phyloP scores from a whole-genome alignment of 92 coral and sea anemone species.

The Siderastrea siderea region DNA sequence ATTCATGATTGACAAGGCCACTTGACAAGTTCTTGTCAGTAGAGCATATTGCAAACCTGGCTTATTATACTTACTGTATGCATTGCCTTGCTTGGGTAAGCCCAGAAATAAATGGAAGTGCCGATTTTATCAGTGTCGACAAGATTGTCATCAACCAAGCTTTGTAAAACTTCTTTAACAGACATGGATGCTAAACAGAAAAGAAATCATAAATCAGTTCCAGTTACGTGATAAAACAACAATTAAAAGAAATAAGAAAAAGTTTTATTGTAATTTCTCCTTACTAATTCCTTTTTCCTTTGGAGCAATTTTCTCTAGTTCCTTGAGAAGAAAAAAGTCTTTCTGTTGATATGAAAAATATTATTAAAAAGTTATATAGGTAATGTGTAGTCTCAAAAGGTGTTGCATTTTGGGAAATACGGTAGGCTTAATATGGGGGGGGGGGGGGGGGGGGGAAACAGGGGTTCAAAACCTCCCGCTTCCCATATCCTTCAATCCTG shows the following conservation, averaged over 20 bases:
- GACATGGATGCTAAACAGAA: constrained; percentile 92
- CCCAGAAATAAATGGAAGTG: constrained; percentile 97
- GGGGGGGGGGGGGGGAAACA: background rate
- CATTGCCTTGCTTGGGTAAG: constrained; percentile 98
- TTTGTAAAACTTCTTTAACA: constrained; percentile 96
- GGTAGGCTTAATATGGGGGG: background rate
- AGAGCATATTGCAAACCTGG: background rate
- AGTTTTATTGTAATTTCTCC: background rate
- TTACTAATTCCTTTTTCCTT: constrained; percentile 99
- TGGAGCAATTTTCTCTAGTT: constrained; percentile 98
- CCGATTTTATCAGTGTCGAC: constrained; percentile 99
- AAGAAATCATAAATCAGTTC: background rate
- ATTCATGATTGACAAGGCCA: background rate
- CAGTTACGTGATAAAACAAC: too few relatives aligned
- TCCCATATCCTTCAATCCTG: too few relatives aligned
- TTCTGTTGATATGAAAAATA: constrained; percentile 74
- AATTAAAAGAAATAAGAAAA: too few relatives aligned
- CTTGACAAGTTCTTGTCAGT: background rate
- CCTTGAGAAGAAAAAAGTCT: constrained; percentile 97
- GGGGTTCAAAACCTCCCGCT: too few relatives aligned
- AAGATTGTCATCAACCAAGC: constrained; percentile 94
- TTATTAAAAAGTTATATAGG: background rate
- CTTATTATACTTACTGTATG: constrained; percentile 77
- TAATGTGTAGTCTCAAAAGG: background rate
- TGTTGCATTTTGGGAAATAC: background rate